Percentiles rank a stretch among this genome's conserved stretches.
phyloP scores from a whole-genome alignment of 2,888 invertebrate species.

The Cryptocheilus praepositus region DNA sequence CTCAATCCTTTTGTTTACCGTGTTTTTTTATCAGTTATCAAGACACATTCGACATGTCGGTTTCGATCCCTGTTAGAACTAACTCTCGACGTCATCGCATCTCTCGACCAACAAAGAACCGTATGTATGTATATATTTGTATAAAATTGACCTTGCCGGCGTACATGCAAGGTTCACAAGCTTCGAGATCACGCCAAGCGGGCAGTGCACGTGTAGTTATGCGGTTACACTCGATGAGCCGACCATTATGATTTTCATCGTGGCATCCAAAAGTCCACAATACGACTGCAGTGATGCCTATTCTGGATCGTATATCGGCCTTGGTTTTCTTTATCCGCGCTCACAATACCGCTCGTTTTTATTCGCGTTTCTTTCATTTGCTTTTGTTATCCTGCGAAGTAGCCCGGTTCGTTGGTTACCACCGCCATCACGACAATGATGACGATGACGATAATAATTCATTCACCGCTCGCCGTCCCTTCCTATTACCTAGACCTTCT shows the following conservation, averaged over 20 bases:
- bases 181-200: constrained; percentile 46
- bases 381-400: no score
- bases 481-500: constrained; percentile 14
- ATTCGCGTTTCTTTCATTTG: no score
- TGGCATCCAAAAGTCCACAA: constrained; percentile 76
- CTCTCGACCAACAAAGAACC: constrained; percentile 18
- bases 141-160: constrained; percentile 21
- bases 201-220: constrained; percentile 48
- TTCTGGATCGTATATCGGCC: constrained; percentile 70
- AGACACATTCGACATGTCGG: constrained; percentile 3
- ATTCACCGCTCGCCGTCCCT: constrained; percentile 6
- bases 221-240: neutral
- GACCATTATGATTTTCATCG: constrained; percentile 63
- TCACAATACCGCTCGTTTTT: neutral
- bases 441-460: no score
- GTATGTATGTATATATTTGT: constrained; percentile 21
- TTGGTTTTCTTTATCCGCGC: constrained; percentile 29
- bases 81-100: constrained; percentile 36
- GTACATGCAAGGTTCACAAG: constrained; percentile 37
- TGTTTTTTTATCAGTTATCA: constrained; percentile 12
- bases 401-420: constrained; percentile 10
- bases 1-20: neutral
- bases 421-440: no score
- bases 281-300: constrained; percentile 76
- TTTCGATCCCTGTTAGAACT: constrained; percentile 17